phyloP scores from a whole-genome alignment of 1,140 invertebrate species.

The Papilio dardanus region DNA sequence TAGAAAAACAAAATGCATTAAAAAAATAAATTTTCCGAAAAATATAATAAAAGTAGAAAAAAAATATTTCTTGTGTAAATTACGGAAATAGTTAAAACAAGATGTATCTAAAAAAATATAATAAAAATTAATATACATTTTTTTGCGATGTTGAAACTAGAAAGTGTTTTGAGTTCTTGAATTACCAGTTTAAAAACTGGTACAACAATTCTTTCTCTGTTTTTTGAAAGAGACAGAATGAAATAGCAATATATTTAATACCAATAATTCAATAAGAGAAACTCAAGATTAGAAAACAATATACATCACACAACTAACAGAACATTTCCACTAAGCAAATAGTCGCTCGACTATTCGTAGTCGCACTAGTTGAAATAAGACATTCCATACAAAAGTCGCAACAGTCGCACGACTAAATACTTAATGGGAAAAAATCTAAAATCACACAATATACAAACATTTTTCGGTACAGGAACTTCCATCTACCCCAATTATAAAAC shows the following conservation, averaged over 20 bases:
- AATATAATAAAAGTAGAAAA: background rate
- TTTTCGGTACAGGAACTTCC: constrained; percentile 11
- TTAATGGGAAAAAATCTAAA: background rate
- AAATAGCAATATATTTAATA: background rate
- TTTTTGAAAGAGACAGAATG: background rate
- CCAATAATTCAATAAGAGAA: background rate
- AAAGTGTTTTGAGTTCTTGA: too few relatives aligned
- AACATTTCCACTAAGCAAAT: background rate
- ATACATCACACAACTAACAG: background rate
- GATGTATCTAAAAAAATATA: background rate
- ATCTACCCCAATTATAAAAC: background rate
- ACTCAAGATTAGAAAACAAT: background rate
- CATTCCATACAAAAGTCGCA: background rate
- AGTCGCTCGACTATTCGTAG: background rate
- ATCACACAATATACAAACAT: background rate
- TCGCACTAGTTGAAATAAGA: background rate
- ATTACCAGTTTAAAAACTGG: background rate
- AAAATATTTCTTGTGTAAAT: background rate
- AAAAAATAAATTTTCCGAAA: background rate
- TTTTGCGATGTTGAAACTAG: background rate
- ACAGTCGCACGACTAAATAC: too few relatives aligned
- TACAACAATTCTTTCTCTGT: background rate
- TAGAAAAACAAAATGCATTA: background rate
- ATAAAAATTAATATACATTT: background rate
- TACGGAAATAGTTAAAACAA: too few relatives aligned